Evolutionary conservation across 2,888 invertebrate genomes (phyloP).

Genomic region (Diadegma fenestrale): DNA sequence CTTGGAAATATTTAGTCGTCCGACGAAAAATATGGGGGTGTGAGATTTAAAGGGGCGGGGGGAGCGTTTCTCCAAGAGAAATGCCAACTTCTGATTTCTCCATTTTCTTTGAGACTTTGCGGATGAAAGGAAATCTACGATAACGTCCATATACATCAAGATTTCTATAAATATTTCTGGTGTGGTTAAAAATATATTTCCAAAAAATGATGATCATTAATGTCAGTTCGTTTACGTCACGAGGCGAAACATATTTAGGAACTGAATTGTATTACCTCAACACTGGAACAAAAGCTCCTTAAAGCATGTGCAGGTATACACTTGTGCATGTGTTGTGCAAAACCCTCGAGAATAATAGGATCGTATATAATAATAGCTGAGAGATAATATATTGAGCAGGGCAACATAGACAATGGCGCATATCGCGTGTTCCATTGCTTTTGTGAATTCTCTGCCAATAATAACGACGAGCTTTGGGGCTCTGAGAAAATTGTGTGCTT

Average conservation of each 20-base stretch:
- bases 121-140: constrained; percentile 31
- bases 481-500: constrained; percentile 1
- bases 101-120: constrained; percentile 46
- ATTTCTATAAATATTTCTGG: not conserved
- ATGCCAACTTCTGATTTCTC: constrained; percentile 61
- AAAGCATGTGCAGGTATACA: not conserved
- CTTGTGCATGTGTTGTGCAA: constrained; percentile 26
- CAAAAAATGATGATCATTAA: not conserved
- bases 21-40: not conserved
- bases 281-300: not conserved
- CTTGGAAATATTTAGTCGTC: constrained; percentile 64
- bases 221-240: constrained; percentile 15
- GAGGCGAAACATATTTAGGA: constrained; percentile 13
- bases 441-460: constrained; percentile 53
- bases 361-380: constrained; percentile 17
- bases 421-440: constrained; percentile 25
- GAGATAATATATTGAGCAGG: constrained; percentile 33
- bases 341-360: constrained; percentile 30
- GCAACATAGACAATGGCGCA: constrained; percentile 41
- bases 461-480: constrained; percentile 45
- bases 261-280: constrained; percentile 34
- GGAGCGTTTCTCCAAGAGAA: constrained; percentile 25
- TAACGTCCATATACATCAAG: not conserved
- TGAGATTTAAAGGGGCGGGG: not conserved
- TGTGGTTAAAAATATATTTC: not conserved